Percentiles rank a stretch among this genome's conserved stretches.
Conservation (phyloP, 2,113 vertebrate genomes). For the Gnathonemus longibarbis region DNA sequence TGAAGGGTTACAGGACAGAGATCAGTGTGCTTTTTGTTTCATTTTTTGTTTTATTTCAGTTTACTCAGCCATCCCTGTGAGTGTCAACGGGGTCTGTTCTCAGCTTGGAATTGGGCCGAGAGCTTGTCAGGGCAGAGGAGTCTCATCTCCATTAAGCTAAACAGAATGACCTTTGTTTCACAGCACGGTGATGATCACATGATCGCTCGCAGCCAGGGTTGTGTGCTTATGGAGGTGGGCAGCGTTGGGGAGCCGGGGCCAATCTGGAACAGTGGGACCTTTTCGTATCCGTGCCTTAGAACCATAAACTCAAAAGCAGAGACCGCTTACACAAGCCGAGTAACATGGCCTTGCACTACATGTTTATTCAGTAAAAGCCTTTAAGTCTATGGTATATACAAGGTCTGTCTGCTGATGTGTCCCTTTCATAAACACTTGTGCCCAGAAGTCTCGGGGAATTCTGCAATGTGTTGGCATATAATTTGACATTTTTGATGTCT, state of each 20-base stretch:
- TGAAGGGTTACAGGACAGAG: neutral
- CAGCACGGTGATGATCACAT: neutral
- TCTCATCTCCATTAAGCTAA: neutral
- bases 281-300: neutral
- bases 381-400: neutral
- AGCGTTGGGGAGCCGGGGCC: neutral
- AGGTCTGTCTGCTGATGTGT: neutral
- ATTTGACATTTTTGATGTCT: neutral
- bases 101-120: neutral
- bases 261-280: neutral
- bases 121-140: neutral
- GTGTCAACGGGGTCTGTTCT: neutral
- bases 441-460: neutral
- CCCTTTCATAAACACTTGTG: neutral
- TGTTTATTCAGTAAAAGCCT: neutral
- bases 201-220: neutral
- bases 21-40: neutral
- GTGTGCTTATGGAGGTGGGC: neutral
- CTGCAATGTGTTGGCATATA: neutral
- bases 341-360: constrained; percentile 14
- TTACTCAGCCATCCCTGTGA: neutral
- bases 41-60: neutral
- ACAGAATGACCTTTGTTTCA: neutral
- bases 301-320: neutral
- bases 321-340: constrained; percentile 1